Base-by-base conservation (phyloP, 2,113 vertebrate genomes). In the Centropus bengalensis region DNA sequence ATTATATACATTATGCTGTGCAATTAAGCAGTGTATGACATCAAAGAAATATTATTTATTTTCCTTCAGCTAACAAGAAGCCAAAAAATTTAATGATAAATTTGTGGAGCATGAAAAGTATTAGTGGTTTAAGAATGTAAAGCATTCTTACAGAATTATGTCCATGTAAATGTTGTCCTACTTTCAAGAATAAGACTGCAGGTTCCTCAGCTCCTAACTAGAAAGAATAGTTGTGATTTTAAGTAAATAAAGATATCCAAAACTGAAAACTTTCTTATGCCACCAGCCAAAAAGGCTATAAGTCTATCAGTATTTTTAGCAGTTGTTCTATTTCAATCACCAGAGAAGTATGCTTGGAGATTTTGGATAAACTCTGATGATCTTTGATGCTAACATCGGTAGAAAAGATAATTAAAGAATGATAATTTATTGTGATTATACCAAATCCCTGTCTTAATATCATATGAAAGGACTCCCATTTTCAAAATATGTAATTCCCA, bases 191-290 rank as follows among this genome's bases (percentile, higher is more conserved):
- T 20, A 36, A 94, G 36, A 60, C 70, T 93, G 30, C 44, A 93
- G 74, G 78, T 26, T 88, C 58, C 38, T 93, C 66, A 84, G 19
- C 30, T 84, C 24, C 54, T 33, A 54, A 44, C 20, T 85, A 71
- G 58, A 82, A 56, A 59, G 24, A 95, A 89, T 80, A 84, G 60
- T 82, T 75, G 45, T 76, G 52, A 13, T 94, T 94, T 81, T 84
- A 84, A 92, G 56, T 87, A 95, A 89, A 86, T 59, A 94, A 91
- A 93, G 82, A 69, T n/a, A 81, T 45, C 1, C n/a, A 79, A 67
- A 74, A 75, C 10, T 7, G 20, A 80, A 94, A 82, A 28, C 8
- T 40, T 71, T 36, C 36, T 81, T 56, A 68, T 60, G 20, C 58
- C 5, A 5, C 10, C 58, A 86, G 77, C 27, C 74, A 91, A 69